These are phyloP conservation scores for Drosophila arizonae DNA, from an alignment of 1,140 invertebrate species.

Conservation along the genomic window DNA sequence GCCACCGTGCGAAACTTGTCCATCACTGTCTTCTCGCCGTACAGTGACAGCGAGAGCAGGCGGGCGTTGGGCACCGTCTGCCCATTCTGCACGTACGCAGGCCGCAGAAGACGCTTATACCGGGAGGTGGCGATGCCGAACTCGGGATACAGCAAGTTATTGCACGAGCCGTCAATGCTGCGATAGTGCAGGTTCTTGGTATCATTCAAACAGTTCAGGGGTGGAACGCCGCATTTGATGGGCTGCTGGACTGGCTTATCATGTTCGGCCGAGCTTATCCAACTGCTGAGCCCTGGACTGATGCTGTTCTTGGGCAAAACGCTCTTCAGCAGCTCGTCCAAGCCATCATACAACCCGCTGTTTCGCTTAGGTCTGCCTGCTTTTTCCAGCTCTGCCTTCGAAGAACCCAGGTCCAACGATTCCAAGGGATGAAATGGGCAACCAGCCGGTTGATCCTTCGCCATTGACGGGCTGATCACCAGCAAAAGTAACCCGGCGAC, in stretches of 20 bases:
- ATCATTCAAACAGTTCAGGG: slow-evolving; percentile 60
- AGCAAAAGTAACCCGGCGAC: slow-evolving; percentile 15
- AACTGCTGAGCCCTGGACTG: slow-evolving; percentile 23
- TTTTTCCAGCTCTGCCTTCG: neutral
- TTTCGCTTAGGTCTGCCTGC: slow-evolving; percentile 31
- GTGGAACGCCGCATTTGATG: slow-evolving; percentile 59
- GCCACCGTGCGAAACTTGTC: slow-evolving; percentile 88
- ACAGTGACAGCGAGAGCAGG: slow-evolving; percentile 87
- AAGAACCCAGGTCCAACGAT: neutral
- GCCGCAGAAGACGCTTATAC: slow-evolving; percentile 88
- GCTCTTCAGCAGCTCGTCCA: slow-evolving; percentile 52
- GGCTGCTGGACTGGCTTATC: slow-evolving; percentile 13
- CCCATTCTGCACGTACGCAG: slow-evolving; percentile 87
- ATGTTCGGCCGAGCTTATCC: slow-evolving; percentile 15
- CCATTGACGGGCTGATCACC: slow-evolving; percentile 2
- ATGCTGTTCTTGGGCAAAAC: slow-evolving; percentile 46
- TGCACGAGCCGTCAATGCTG: slow-evolving; percentile 93
- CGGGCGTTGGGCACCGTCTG: slow-evolving; percentile 87
- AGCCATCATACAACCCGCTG: slow-evolving; percentile 15
- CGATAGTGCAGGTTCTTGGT: slow-evolving; percentile 86
- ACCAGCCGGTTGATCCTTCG: slow-evolving; percentile 1
- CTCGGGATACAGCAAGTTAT: slow-evolving; percentile 89
- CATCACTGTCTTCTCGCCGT: slow-evolving; percentile 86
- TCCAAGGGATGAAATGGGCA: slow-evolving; percentile 44
- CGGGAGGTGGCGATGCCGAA: slow-evolving; percentile 90